Base-by-base conservation (phyloP, 1,140 invertebrate species). In the Temnothorax curvispinosus region DNA sequence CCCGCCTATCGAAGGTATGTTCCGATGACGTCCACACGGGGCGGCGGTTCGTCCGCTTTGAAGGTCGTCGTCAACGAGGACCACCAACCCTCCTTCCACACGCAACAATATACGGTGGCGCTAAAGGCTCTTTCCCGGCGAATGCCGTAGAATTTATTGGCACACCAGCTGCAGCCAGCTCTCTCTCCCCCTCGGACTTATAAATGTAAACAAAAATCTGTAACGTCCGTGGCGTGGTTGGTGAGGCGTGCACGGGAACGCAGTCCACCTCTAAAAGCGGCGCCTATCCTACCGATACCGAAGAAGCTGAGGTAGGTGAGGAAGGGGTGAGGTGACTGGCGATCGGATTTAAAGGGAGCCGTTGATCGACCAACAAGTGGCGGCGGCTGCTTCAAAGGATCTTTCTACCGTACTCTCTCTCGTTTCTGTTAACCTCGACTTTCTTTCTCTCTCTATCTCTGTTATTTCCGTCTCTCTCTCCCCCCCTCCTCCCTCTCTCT, bases 321-420 rank as follows among this genome's bases (percentile, higher is more conserved):
- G 75, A 81, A 67, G 67, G 93, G 88, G 88, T 91, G 89, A 90
- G 89, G 91, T 92, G 88, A 85, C 80, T 69, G 94, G 93, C 92
- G 93, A 95, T 95, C 94, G 94, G 94, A 94, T 95, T 95, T 94
- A 94, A 94, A 95, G 93, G 92, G 91, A 92, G 89, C 91, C 93
- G 93, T 92, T 93, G 94, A 94, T 95, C 93, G 93, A 93, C 92
- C 93, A 94, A 95, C 94, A 95, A 95, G 94, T 94, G 93, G 93
- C 90, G 94, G 94, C 94, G 95, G 95, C 92, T 91, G 82, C 93
- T 93, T 95, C 95, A 95, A 95, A 95, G 94, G 88, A 88, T 88
- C 89, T 85, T 87, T 88, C 85, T 72, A 81, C 65, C 90, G 89
- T 86, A 85, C 52, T 54, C 92, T 92, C 89, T 91, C 80, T 92